Percentiles rank a stretch among this genome's conserved stretches.
Conservation (phyloP, 2,113 vertebrate species). For the Pollimyrus isidori region DNA sequence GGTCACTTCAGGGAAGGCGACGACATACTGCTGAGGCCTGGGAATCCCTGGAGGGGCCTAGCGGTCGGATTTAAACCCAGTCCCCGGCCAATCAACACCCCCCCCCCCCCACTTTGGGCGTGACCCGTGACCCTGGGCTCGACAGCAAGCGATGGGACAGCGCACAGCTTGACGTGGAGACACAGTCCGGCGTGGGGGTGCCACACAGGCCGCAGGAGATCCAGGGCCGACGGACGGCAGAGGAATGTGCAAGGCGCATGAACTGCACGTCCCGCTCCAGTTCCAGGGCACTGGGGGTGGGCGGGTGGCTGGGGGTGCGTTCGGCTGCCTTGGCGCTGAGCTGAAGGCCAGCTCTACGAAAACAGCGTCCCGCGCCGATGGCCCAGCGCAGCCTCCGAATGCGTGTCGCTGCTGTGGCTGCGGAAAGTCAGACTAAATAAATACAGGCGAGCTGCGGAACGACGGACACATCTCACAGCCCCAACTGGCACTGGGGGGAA, state of each 20-base stretch:
- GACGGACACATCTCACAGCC: neutral
- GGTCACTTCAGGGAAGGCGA: constrained; percentile 7
- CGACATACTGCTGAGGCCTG: neutral
- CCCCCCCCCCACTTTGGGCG: too few species aligned
- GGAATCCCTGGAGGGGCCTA: neutral
- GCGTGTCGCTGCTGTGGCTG: neutral
- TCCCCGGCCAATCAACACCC: constrained; percentile 11
- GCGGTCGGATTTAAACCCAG: neutral
- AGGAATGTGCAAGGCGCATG: neutral
- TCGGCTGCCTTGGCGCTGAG: neutral
- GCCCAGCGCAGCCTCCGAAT: neutral
- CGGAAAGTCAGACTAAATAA: neutral
- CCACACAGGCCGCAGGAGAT: neutral
- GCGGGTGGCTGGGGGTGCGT: neutral
- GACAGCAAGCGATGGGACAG: neutral
- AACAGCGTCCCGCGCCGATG: neutral
- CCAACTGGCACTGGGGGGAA: neutral
- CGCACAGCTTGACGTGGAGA: neutral
- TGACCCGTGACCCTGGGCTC: neutral
- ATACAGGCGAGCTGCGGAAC: neutral
- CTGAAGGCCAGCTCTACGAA: neutral
- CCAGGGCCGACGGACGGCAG: neutral
- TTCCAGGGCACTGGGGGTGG: neutral
- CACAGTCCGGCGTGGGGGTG: neutral
- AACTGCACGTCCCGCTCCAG: neutral